Evolutionary conservation across 2,888 invertebrate species (phyloP).

Genomic region (Ommatoiulus sabulosus): DNA sequence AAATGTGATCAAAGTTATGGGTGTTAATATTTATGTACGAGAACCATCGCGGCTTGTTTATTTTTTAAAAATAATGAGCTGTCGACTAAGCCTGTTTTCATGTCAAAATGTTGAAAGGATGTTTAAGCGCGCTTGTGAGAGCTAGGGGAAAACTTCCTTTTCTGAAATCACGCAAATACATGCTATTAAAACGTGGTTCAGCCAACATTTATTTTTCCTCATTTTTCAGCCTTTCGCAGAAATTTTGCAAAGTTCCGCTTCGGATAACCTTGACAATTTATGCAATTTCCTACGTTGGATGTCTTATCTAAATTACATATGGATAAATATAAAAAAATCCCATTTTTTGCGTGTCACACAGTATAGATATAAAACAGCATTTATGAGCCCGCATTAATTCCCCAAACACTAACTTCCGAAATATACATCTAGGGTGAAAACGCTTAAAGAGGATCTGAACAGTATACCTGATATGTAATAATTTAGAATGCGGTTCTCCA

Average conservation of each 20-base stretch:
- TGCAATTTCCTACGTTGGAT: not conserved
- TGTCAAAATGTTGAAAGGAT: not conserved
- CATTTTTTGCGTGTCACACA: not conserved
- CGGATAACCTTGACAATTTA: not conserved
- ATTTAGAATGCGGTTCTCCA: not conserved
- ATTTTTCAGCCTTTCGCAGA: not conserved
- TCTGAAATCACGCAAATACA: not conserved
- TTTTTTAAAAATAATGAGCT: not conserved
- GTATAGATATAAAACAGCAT: not conserved
- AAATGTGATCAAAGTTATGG: not conserved
- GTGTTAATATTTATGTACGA: not conserved
- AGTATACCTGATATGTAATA: not conserved
- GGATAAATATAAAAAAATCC: not conserved
- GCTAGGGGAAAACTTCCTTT: not conserved
- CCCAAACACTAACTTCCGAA: not conserved
- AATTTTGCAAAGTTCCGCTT: not conserved
- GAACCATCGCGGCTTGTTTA: not conserved
- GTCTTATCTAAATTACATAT: not conserved
- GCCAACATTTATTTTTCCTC: not conserved
- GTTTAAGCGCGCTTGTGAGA: not conserved
- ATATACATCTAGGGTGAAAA: not conserved
- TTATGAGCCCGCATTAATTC: not conserved
- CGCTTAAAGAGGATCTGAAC: not conserved
- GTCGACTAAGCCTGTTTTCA: not conserved
- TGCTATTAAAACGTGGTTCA: not conserved